Evolutionary conservation across 1,140 invertebrate genomes (phyloP).

Genomic region (Drosophila watanabei): DNA sequence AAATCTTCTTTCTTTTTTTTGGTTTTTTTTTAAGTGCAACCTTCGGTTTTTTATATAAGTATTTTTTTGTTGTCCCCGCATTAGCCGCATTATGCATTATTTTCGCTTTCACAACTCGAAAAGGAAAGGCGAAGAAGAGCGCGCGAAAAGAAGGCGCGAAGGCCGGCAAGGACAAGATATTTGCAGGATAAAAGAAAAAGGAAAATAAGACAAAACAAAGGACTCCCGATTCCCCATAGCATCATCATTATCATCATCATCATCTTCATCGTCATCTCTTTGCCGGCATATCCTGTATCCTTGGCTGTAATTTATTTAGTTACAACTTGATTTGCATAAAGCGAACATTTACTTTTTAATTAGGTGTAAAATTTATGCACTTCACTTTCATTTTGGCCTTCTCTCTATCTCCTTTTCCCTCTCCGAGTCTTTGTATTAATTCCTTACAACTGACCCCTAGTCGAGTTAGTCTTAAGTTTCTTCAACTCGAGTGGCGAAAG

Average conservation of each 20-base stretch:
- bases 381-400: conserved; percentile 69
- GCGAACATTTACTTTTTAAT: conserved; percentile 83
- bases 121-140: conserved; percentile 22
- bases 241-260: conserved; percentile 13
- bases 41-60: not conserved
- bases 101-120: conserved; percentile 53
- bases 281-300: conserved; percentile 25
- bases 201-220: conserved; percentile 28
- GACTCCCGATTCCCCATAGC: conserved; percentile 3
- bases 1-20: not conserved
- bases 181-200: not conserved
- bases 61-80: conserved; percentile 18
- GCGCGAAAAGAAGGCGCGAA: not conserved
- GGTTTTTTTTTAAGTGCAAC: not conserved
- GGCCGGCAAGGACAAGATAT: conserved; percentile 14
- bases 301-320: conserved; percentile 78
- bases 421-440: conserved; percentile 31
- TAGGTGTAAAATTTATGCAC: conserved; percentile 84
- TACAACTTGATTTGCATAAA: conserved; percentile 83
- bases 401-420: not conserved
- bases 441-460: conserved; percentile 31
- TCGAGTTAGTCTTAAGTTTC: not conserved
- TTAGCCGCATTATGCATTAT: conserved; percentile 54
- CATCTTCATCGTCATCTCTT: conserved; percentile 11
- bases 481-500: conserved; percentile 2